These are phyloP conservation scores for Podilymbus podiceps DNA, from an alignment of 2,113 vertebrate species.

Conservation along the genomic window DNA sequence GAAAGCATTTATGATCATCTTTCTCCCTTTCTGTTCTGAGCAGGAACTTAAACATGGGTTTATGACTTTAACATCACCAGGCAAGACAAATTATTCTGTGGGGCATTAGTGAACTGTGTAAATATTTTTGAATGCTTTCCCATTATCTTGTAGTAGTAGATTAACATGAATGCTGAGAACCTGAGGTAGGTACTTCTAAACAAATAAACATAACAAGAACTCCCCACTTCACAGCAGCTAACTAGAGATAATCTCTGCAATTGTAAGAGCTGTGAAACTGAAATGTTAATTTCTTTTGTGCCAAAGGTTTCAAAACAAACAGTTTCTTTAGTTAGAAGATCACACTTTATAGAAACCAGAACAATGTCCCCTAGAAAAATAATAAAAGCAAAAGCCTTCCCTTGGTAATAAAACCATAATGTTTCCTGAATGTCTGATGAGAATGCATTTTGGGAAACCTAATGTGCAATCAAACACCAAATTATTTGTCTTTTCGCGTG, in stretches of 20 bases:
- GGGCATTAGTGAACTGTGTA: background rate
- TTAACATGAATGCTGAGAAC: background rate
- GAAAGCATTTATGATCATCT: background rate
- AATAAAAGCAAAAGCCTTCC: constrained; percentile 25
- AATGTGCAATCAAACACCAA: constrained; percentile 28
- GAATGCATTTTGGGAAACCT: background rate
- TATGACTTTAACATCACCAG: background rate
- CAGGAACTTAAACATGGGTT: background rate
- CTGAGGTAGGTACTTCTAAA: background rate
- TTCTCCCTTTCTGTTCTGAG: background rate
- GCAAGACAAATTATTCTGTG: background rate
- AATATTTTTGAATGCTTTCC: background rate
- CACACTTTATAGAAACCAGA: background rate
- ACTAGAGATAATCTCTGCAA: background rate
- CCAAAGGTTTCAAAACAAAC: constrained; percentile 20
- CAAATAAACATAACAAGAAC: background rate
- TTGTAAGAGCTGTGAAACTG: background rate
- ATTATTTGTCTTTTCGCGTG: constrained; percentile 12
- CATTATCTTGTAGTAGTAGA: background rate
- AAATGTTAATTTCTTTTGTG: constrained; percentile 32
- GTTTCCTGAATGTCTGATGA: constrained; percentile 29
- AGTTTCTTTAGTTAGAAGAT: background rate
- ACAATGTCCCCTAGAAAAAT: background rate
- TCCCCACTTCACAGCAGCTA: background rate
- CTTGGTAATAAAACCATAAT: constrained; percentile 1